Percentiles rank a stretch among this genome's conserved stretches.
Evolutionary conservation across 2,888 invertebrate species (phyloP).

Genomic region (Pediacus dermestoides): DNA sequence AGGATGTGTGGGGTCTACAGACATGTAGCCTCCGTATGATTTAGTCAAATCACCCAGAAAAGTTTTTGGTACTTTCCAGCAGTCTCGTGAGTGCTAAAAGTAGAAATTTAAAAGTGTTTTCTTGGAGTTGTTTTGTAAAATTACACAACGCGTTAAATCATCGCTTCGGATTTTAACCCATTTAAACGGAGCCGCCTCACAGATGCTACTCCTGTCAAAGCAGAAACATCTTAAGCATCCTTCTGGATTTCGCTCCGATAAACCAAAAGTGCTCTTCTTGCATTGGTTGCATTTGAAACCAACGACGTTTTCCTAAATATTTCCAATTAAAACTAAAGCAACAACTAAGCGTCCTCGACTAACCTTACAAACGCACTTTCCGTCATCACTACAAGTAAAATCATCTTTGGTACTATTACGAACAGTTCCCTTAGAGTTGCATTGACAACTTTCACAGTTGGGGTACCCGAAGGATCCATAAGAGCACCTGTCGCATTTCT

Average conservation of each 20-base stretch:
- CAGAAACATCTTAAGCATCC: constrained; percentile 97
- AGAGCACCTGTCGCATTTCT: constrained; percentile 78
- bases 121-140: no score
- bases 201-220: constrained; percentile 80
- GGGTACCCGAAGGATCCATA: constrained; percentile 87
- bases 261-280: constrained; percentile 79
- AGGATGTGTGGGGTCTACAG: constrained; percentile 69
- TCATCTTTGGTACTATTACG: constrained; percentile 33
- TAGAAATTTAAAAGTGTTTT: no score
- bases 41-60: constrained; percentile 85
- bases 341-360: constrained; percentile 16
- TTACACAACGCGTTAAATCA: no score
- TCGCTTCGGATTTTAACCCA: constrained; percentile 80
- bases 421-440: constrained; percentile 69
- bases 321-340: constrained; percentile 2
- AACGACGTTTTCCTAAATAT: constrained; percentile 68
- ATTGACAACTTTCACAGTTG: constrained; percentile 80
- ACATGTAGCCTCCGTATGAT: constrained; percentile 86
- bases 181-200: constrained; percentile 75
- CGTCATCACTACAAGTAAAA: constrained; percentile 66
- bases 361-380: constrained; percentile 89
- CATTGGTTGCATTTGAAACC: constrained; percentile 85
- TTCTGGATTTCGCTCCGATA: constrained; percentile 69
- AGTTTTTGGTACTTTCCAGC: constrained; percentile 75
- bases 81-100: no score